Evolutionary conservation across 2,888 invertebrate genomes (phyloP).

Genomic region (Drosophila phalerata): DNA sequence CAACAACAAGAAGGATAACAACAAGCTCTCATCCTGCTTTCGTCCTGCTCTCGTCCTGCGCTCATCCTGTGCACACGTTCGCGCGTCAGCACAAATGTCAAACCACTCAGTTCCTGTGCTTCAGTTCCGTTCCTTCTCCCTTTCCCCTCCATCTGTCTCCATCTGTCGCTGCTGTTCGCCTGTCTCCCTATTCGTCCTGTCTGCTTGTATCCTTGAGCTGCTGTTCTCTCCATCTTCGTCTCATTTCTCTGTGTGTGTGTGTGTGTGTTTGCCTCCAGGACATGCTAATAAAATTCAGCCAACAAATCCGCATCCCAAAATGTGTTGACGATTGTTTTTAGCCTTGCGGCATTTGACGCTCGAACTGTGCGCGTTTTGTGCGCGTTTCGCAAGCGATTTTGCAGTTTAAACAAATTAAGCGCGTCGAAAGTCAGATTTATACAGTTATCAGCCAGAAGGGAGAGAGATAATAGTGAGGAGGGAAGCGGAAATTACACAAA

Average conservation of each 20-base stretch:
- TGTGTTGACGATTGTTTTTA: constrained; percentile 68
- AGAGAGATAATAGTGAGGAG: not conserved
- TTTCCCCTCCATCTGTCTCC: not conserved
- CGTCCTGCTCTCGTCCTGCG: constrained; percentile 6
- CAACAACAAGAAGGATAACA: constrained; percentile 36
- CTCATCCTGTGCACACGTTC: constrained; percentile 78
- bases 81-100: constrained; percentile 82
- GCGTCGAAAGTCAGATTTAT: constrained; percentile 73
- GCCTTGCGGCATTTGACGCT: constrained; percentile 57
- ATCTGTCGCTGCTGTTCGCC: constrained; percentile 71
- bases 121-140: constrained; percentile 8
- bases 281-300: constrained; percentile 77
- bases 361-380: constrained; percentile 56
- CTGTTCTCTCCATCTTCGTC: constrained; percentile 6
- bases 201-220: constrained; percentile 70
- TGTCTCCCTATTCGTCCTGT: constrained; percentile 39
- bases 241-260: constrained; percentile 23
- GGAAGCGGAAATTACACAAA: constrained; percentile 53
- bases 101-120: constrained; percentile 74
- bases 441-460: constrained; percentile 24
- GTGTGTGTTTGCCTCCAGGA: constrained; percentile 55
- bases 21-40: constrained; percentile 39
- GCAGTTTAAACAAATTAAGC: constrained; percentile 76
- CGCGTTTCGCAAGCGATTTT: constrained; percentile 56
- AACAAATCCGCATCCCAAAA: constrained; percentile 64